Evolutionary conservation across 2,113 vertebrate genomes (phyloP), one percentile per base, ranked within the genome.

Genomic region (Ornithorhynchus anatinus): DNA sequence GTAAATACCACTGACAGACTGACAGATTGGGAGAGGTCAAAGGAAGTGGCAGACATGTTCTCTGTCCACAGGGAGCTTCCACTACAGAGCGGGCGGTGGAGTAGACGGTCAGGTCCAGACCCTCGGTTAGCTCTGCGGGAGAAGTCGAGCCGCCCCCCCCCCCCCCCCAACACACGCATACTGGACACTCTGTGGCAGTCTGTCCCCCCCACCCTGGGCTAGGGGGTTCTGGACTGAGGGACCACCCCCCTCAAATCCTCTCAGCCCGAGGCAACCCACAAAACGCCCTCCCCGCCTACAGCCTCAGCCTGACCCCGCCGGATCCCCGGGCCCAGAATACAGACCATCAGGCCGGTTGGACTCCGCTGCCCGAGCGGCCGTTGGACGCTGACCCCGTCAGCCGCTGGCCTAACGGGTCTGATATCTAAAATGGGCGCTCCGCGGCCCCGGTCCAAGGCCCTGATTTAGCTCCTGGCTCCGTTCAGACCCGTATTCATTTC

Each of bases 391-490:
- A 75, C 58, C 47, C 63, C 15, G 4, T 50, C 43, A 48, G 59
- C 22, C 52, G 2, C 72, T 4, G 20, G 69, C 9, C 5, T 19
- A 22, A 22, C 8, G 4, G 43, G 43, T 27, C 22, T 27, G 19
- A n/a, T n/a, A 35, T 23, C 16, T 25, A 17, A 15, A 36, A 13
- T 20, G 43, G 4, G 43, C 0, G 7, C 20, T 19, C n/a, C 19
- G 42, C 8, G 42, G 17, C 42, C 22, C 17, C 17, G 42, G 43
- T 66, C 69, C 68, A 85, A 69, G 10, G 66, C 72, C 82, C 82
- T 79, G 75, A 81, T 87, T 82, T 87, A 87, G 85, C 64, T 62
- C 38, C 79, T 87, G 85, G 79, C 85, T 73, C n/a, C n/a, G 54
- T 43, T 13, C 25, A 65, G 59, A 37, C 27, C 19, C 8, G 38